Conservation (phyloP, 2,888 invertebrate species). For the Agonopterix alstromeriana region DNA sequence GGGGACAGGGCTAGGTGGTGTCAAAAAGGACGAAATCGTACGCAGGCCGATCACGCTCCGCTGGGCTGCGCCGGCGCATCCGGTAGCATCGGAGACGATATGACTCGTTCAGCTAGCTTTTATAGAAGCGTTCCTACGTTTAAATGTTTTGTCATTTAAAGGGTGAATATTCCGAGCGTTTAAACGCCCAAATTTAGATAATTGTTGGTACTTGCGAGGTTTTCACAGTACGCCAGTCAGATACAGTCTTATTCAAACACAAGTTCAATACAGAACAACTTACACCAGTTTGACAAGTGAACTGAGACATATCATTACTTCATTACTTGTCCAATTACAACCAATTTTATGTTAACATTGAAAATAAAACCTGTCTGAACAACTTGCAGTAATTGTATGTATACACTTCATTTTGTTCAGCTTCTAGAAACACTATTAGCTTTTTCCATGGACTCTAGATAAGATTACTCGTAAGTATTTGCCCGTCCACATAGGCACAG, state of each 20-base stretch:
- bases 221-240: too few species aligned
- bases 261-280: neutral
- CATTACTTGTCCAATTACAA: constrained; percentile 1
- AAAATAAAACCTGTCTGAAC: constrained; percentile 1
- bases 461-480: too few species aligned
- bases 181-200: too few species aligned
- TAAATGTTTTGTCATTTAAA: too few species aligned
- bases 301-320: neutral
- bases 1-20: constrained; percentile 11
- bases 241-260: neutral
- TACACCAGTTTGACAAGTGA: neutral
- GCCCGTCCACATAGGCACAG: too few species aligned
- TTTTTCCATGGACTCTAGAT: too few species aligned
- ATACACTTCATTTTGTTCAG: neutral
- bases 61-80: constrained; percentile 41
- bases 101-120: too few species aligned
- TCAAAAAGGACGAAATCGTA: constrained; percentile 33
- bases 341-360: neutral
- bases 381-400: constrained; percentile 1
- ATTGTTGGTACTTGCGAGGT: too few species aligned
- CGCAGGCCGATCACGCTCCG: constrained; percentile 39
- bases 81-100: constrained; percentile 21
- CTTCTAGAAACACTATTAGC: too few species aligned
- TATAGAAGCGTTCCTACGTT: too few species aligned
- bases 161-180: too few species aligned